Percentiles rank a stretch among this genome's conserved stretches.
phyloP scores from a whole-genome alignment of 1,140 invertebrate genomes.

The Drosophila teissieri region DNA sequence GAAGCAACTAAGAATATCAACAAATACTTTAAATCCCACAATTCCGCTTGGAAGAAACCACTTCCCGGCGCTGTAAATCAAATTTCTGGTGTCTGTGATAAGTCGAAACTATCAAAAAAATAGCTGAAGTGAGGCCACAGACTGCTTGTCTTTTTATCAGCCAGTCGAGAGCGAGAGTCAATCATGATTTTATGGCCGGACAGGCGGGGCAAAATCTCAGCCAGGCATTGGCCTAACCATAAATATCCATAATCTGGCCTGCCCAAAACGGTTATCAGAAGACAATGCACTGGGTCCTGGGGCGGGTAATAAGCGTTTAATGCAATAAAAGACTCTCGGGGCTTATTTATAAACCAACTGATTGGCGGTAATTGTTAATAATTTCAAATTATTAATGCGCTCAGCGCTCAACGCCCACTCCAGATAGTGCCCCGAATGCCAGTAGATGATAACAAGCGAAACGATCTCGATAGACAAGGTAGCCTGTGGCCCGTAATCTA shows the following conservation, averaged over 20 bases:
- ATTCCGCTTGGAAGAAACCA: neutral
- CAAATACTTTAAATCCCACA: neutral
- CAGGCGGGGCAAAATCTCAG: slow-evolving; percentile 54
- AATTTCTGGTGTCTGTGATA: slow-evolving; percentile 18
- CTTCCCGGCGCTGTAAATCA: slow-evolving; percentile 54
- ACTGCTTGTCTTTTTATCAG: slow-evolving; percentile 54
- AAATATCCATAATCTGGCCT: slow-evolving; percentile 61
- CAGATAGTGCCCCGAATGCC: slow-evolving; percentile 32
- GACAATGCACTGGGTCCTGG: slow-evolving; percentile 26
- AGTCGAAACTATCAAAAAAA: slow-evolving; percentile 46
- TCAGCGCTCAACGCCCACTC: slow-evolving; percentile 25
- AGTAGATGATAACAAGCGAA: slow-evolving; percentile 33
- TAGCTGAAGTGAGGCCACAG: slow-evolving; percentile 30
- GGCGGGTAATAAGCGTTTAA: slow-evolving; percentile 29
- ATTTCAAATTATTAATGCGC: slow-evolving; percentile 65
- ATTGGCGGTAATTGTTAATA: slow-evolving; percentile 74
- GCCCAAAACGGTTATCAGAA: slow-evolving; percentile 46
- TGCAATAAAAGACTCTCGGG: slow-evolving; percentile 41
- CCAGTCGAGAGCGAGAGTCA: slow-evolving; percentile 42
- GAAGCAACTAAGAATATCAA: slow-evolving; percentile 9
- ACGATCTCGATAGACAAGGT: slow-evolving; percentile 24
- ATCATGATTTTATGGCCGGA: slow-evolving; percentile 64
- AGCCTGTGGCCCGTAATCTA: slow-evolving; percentile 36
- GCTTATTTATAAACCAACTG: slow-evolving; percentile 47
- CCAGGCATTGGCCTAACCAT: slow-evolving; percentile 29